A percentile compares a stretch with the other conserved stretches of the same genome.
Conservation (phyloP, 1,140 invertebrate genomes). For the Ooceraea biroi region DNA sequence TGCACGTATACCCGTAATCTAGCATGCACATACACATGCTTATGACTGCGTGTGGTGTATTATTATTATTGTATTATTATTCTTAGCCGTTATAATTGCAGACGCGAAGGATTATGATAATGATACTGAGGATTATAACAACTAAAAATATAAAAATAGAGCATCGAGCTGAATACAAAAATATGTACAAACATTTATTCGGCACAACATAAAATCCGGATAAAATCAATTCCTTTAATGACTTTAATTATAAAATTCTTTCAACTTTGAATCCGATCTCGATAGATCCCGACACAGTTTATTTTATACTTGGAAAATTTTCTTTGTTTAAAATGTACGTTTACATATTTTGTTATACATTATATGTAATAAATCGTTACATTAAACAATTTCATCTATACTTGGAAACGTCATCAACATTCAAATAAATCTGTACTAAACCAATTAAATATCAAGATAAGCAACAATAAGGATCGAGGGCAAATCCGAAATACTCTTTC, state of each 20-base stretch:
- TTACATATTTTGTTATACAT: too few species aligned
- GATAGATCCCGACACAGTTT: not conserved
- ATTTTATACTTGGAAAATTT: too few species aligned
- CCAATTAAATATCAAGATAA: not conserved
- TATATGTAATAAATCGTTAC: too few species aligned
- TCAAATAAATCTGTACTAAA: not conserved
- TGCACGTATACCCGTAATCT: slow-evolving; percentile 2
- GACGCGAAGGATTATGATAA: not conserved
- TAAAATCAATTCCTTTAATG: not conserved
- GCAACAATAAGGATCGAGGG: not conserved
- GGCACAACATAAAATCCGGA: not conserved
- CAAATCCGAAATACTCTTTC: not conserved
- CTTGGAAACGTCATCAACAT: not conserved
- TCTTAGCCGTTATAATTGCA: slow-evolving; percentile 18
- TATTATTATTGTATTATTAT: slow-evolving; percentile 15
- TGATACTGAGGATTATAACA: too few species aligned
- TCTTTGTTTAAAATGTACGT: too few species aligned
- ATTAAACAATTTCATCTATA: not conserved
- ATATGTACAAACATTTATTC: not conserved
- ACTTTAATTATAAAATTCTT: not conserved
- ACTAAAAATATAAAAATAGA: slow-evolving; percentile 6
- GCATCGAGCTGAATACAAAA: not conserved
- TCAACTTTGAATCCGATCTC: not conserved
- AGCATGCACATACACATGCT: slow-evolving; percentile 40
- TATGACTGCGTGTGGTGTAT: slow-evolving; percentile 8